A percentile compares a stretch with the other conserved stretches of the same genome.
These are phyloP conservation scores for Clarias laeviceps DNA, from an alignment of 2,797 vertebrate genomes.

Conservation along the genomic window DNA sequence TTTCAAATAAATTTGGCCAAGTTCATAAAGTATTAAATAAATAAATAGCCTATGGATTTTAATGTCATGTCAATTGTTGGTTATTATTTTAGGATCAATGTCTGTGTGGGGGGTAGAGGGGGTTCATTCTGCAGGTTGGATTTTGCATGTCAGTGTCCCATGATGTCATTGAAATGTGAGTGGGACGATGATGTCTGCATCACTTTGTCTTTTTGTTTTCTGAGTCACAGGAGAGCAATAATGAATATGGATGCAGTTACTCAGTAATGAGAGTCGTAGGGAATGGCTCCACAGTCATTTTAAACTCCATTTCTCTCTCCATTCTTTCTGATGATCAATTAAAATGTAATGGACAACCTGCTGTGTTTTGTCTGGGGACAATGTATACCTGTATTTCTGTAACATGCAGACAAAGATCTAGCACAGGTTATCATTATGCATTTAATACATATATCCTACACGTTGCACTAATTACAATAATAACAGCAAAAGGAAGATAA, in stretches of 20 bases:
- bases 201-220: constrained; percentile 63
- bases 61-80: constrained; percentile 9
- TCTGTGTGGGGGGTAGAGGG: neutral
- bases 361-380: constrained; percentile 72
- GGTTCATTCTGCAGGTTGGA: constrained; percentile 11
- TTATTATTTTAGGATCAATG: constrained; percentile 21
- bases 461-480: neutral
- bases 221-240: constrained; percentile 79
- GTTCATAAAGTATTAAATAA: neutral
- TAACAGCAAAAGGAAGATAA: neutral
- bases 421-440: neutral
- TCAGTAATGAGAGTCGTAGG: constrained; percentile 77
- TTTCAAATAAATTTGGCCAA: neutral
- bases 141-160: neutral
- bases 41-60: neutral
- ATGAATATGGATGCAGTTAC: constrained; percentile 79
- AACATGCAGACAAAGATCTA: constrained; percentile 53
- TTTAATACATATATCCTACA: neutral
- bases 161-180: constrained; percentile 26
- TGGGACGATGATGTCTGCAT: constrained; percentile 5
- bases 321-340: constrained; percentile 80
- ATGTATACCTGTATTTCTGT: constrained; percentile 52
- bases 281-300: constrained; percentile 78
- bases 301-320: constrained; percentile 76
- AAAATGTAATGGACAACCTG: constrained; percentile 77